These are phyloP conservation scores for Camponotus vicinus DNA, from an alignment of 1,140 invertebrate species.

Conservation along the genomic window DNA sequence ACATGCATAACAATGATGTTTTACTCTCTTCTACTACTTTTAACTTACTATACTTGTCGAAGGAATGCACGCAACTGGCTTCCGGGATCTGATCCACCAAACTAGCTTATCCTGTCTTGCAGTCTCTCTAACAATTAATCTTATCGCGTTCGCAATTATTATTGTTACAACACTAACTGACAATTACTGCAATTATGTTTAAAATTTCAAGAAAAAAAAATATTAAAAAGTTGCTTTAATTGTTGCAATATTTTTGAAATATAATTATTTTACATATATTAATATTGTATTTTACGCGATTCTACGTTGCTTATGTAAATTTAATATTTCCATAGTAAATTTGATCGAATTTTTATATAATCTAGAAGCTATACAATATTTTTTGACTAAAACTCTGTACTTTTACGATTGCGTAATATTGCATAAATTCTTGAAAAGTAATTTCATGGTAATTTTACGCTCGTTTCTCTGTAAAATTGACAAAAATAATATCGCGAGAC, in stretches of 20 bases:
- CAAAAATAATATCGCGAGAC: not conserved
- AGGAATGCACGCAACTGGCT: constrained; percentile 69
- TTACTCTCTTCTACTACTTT: constrained; percentile 53
- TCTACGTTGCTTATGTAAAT: not conserved
- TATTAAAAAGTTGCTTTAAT: not conserved
- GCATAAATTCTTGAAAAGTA: not conserved
- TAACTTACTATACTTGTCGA: constrained; percentile 68
- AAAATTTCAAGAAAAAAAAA: not conserved
- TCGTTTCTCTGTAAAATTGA: not conserved
- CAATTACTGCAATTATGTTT: not conserved
- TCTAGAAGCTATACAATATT: not conserved
- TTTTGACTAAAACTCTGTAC: not conserved
- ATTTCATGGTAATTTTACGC: not conserved
- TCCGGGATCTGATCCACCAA: not conserved
- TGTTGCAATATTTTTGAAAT: not conserved
- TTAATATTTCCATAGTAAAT: not conserved
- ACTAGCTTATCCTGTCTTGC: not conserved
- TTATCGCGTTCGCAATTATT: not conserved
- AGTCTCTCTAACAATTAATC: not conserved
- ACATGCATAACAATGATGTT: constrained; percentile 33
- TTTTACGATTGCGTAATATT: constrained; percentile 14
- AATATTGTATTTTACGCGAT: not conserved
- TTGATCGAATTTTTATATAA: not conserved
- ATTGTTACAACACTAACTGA: not conserved
- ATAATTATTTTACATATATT: not conserved